Evolutionary conservation across 2,797 vertebrate species (phyloP), one percentile per base, ranked within the genome.

Genomic region (Agapornis canus): DNA sequence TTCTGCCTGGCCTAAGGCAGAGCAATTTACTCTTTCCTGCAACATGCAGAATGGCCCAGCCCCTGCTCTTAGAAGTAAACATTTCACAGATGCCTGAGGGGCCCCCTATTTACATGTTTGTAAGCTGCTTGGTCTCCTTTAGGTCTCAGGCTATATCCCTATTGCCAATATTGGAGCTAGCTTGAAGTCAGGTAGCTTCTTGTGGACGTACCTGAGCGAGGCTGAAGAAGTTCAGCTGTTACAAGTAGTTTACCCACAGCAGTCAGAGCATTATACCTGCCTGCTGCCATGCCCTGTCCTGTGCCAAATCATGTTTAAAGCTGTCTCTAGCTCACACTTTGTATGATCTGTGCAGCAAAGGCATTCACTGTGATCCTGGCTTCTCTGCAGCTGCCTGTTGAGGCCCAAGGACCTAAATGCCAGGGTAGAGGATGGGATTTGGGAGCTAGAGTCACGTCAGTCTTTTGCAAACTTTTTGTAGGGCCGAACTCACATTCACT

Each of bases 1-100:
- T 94, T 32, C 77, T 93, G 80, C 40, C 73, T 94, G 88, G 93
- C 94, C 83, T 95, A 60, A 93, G 92, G 91, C 94, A 86, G 80
- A 93, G 43, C 66, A 86, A 94, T 96, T 94, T 94, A 76, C 4
- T 7, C 42, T 86, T 87, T 72, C 90, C 90, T 79, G 92, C 77
- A 90, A 73, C 69, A 70, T 35, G 37, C 59, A 56, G 70, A 72
- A 72, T 45, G 37, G 59, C 77, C 60, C 77, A 66, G 56, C 43
- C 59, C 22, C 57, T 95, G 40, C 45, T 88, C 47, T 73, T 77
- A 57, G n/a, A 42, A 91, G 37, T 69, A 94, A 92, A 90, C 91
- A 86, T 82, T 92, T 86, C 63, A 84, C 65, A 63, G 73, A 66
- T 76, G 80, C 88, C 90, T 45, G 68, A 76, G 32, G 65, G 80